Evolutionary conservation across 2,797 vertebrate genomes (phyloP).

Genomic region (Sebastiscus tertius): DNA sequence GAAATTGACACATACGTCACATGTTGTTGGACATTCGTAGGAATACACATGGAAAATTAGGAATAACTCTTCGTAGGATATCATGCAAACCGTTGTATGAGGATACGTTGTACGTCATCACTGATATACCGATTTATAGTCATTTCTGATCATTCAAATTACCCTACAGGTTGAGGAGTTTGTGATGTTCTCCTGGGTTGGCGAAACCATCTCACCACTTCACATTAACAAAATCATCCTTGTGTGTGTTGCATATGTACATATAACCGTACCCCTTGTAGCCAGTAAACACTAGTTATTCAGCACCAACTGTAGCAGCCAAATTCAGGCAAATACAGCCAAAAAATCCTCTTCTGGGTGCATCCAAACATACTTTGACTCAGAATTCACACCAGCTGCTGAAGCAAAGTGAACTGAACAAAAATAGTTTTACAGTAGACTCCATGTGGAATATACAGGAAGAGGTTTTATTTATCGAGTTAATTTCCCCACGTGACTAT

Average conservation of each 20-base stretch:
- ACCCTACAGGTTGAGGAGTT: neutral
- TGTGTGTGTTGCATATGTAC: neutral
- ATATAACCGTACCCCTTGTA: neutral
- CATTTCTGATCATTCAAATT: neutral
- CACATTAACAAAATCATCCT: neutral
- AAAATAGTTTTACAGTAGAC: neutral
- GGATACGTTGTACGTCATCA: neutral
- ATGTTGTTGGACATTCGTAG: neutral
- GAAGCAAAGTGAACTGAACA: neutral
- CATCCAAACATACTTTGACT: neutral
- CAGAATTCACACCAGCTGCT: neutral
- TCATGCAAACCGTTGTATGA: no score
- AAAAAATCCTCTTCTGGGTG: neutral
- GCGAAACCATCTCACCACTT: neutral
- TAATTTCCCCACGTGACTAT: neutral
- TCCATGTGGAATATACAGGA: neutral
- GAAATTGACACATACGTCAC: neutral
- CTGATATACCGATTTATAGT: no score
- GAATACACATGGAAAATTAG: no score
- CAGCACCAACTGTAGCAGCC: neutral
- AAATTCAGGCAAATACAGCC: slow-evolving; percentile 32
- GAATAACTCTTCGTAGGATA: no score
- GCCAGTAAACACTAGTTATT: neutral
- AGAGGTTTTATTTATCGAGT: neutral
- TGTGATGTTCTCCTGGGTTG: neutral